Base-by-base conservation (phyloP, 2,888 invertebrate genomes). In the Rhorus exstirpatorius region DNA sequence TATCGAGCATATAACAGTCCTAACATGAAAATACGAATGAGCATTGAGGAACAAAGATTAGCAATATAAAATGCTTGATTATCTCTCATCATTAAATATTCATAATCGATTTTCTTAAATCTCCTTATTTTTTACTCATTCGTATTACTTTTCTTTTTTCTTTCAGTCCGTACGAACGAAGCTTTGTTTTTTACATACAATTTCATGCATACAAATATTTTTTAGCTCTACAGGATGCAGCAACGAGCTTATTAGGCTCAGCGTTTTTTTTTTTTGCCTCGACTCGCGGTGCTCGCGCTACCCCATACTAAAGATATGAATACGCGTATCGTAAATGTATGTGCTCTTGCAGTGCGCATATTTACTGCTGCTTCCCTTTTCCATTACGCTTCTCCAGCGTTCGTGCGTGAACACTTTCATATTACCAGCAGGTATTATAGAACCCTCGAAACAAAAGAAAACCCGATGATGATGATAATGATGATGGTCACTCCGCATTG, bases 401-500 rank as follows among this genome's bases (percentile, higher is more conserved):
- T 60, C 53, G 35, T 35, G 51, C 31, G 49, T 31, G 38, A 79
- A 82, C 12, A 12, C n/a, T 41, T 53, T 14, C 46, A 41, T 51
- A n/a, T n/a, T 51, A 35, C 17, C 53, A 26, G 14, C 49, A 21
- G 10, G 44, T 24, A 38, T n/a, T 24, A 68, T 41, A 51, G 44
- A 60, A 77, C 71, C 24, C 65, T 61, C 65, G 53, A 68, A 55
- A 83, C 3, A 55, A 12, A 55, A 55, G 61, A 60, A 55, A 46
- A 49, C 55, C 60, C 72, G 82, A 60, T 49, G 58, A 60, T 72
- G 46, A 72, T 60, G 72, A 90, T 91, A 90, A 91, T 91, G n/a
- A n/a, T 90, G 89, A n/a, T n/a, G 89, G 87, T 88, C 88, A 88
- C 88, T 88, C 83, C 85, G 79, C 82, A 86, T 83, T 87, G 77